A percentile compares a stretch with the other conserved stretches of the same genome.
Evolutionary conservation across 1,140 invertebrate genomes (phyloP).

Genomic region (Drosophila sproati): DNA sequence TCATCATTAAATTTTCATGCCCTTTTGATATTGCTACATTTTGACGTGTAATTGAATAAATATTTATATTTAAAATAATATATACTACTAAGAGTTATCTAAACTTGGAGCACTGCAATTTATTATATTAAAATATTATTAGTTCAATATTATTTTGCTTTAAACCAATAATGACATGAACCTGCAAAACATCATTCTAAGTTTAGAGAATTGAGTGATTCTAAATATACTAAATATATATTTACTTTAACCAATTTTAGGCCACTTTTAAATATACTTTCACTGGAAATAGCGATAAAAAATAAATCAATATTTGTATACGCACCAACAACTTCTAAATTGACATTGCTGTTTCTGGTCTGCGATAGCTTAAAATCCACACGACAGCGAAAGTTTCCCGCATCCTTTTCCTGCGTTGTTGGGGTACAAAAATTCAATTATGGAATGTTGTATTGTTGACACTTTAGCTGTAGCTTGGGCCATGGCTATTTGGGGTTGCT

Average conservation of each 20-base stretch:
- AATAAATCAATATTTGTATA: conserved; percentile 66
- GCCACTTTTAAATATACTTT: not conserved
- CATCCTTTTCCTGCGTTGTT: conserved; percentile 86
- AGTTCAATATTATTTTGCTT: too few relatives aligned
- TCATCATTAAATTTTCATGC: conserved; percentile 55
- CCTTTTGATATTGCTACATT: conserved; percentile 45
- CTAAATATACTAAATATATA: too few relatives aligned
- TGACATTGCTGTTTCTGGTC: conserved; percentile 91
- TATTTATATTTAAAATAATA: conserved; percentile 26
- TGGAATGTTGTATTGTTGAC: conserved; percentile 62
- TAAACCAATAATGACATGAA: too few relatives aligned
- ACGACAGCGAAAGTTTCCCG: conserved; percentile 90
- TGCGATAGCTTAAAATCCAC: conserved; percentile 93
- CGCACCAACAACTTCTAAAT: conserved; percentile 93
- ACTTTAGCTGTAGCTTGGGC: conserved; percentile 32
- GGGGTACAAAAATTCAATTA: conserved; percentile 83
- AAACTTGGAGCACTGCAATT: not conserved
- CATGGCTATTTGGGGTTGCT: conserved; percentile 9
- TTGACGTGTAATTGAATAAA: conserved; percentile 2
- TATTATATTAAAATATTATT: too few relatives aligned
- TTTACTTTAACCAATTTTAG: not conserved
- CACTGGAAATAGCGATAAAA: not conserved
- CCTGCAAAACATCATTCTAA: too few relatives aligned
- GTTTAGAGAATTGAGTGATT: too few relatives aligned
- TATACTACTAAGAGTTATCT: not conserved